Percentiles rank a stretch among this genome's conserved stretches.
These are phyloP conservation scores for Hystrix cristata DNA, from an alignment of 2,113 vertebrate species.

Conservation along the genomic window DNA sequence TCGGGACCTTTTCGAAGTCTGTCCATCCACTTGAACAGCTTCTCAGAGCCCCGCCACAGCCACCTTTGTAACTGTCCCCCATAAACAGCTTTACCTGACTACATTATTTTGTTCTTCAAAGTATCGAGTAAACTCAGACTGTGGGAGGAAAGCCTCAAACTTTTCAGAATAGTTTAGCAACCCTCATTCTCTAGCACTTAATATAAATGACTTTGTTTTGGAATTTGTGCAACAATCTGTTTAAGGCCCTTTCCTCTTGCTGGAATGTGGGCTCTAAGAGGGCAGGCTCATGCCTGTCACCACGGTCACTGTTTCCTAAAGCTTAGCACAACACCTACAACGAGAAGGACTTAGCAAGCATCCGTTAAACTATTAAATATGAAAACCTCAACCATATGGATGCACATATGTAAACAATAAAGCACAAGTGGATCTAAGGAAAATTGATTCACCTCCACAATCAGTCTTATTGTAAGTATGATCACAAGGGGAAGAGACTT, in stretches of 20 bases:
- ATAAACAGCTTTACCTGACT: background rate
- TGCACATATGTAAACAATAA: background rate
- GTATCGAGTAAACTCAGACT: background rate
- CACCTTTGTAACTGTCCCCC: background rate
- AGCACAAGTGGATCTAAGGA: background rate
- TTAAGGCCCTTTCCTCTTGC: background rate
- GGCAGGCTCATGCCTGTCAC: background rate
- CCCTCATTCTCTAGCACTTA: background rate
- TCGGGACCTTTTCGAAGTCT: background rate
- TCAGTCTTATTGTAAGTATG: background rate
- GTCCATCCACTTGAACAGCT: background rate
- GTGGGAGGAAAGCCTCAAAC: background rate
- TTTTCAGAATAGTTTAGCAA: background rate
- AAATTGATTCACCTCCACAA: background rate
- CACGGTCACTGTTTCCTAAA: background rate
- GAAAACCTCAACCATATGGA: background rate
- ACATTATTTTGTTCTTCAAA: background rate
- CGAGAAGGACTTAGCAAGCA: background rate
- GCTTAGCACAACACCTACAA: background rate
- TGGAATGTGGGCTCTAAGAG: background rate
- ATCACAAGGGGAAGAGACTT: background rate
- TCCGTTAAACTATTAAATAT: background rate
- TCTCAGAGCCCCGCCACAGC: no score
- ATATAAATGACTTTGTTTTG: background rate
- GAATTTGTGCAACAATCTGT: background rate